Percentiles rank a stretch among this genome's conserved stretches.
Conservation (phyloP, 2,888 invertebrate species). For the Schizotus pectinicornis region DNA sequence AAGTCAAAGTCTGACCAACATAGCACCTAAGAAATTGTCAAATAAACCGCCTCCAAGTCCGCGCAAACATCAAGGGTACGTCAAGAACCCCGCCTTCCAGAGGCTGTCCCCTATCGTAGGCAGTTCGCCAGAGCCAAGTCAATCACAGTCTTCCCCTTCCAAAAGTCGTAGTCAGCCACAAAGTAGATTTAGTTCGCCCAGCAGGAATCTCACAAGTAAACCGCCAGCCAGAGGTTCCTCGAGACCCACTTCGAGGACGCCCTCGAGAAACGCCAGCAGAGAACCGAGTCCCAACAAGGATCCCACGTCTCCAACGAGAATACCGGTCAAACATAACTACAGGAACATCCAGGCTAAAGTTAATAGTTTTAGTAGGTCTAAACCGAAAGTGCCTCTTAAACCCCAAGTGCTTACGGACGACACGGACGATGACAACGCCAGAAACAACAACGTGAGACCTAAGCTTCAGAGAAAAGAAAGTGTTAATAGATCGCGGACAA, state of each 20-base stretch:
- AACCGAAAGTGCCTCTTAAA: conserved; percentile 57
- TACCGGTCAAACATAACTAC: conserved; percentile 46
- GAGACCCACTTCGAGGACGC: conserved; percentile 30
- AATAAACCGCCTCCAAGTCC: conserved; percentile 47
- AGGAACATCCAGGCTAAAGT: conserved; percentile 56
- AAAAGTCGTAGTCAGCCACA: conserved; percentile 49
- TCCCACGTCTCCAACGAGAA: conserved; percentile 47
- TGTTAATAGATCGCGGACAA: conserved; percentile 37
- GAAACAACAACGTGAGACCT: conserved; percentile 21
- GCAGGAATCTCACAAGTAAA: conserved; percentile 36
- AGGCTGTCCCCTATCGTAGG: conserved; percentile 53
- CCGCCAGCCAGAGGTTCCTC: conserved; percentile 30
- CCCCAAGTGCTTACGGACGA: conserved; percentile 47
- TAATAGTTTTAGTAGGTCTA: conserved; percentile 51
- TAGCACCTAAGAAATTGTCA: conserved; percentile 39
- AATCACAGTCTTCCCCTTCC: conserved; percentile 55
- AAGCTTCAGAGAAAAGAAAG: conserved; percentile 42
- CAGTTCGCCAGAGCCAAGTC: conserved; percentile 56
- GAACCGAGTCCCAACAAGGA: conserved; percentile 51
- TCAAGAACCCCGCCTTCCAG: conserved; percentile 46
- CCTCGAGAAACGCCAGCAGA: conserved; percentile 38
- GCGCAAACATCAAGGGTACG: conserved; percentile 31
- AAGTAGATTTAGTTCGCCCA: conserved; percentile 47
- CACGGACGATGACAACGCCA: conserved; percentile 36
- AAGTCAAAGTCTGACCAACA: conserved; percentile 52